phyloP scores from a whole-genome alignment of 2,888 invertebrate genomes.

The Drepanosiphum platanoidis region DNA sequence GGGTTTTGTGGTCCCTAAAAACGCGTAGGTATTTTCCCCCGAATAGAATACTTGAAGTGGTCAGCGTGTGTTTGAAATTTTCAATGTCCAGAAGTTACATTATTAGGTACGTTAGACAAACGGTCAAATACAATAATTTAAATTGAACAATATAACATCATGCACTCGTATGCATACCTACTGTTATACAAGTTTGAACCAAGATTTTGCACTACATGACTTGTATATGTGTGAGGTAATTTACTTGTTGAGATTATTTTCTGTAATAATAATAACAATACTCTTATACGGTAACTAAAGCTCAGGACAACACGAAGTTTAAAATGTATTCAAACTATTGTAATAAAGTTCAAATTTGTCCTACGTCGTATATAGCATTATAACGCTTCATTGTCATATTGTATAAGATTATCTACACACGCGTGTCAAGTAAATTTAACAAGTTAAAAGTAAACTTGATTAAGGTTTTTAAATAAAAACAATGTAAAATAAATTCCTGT shows the following conservation, averaged over 20 bases:
- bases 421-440: neutral
- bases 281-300: neutral
- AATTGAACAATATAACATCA: neutral
- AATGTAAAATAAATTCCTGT: neutral
- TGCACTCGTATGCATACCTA: neutral
- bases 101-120: neutral
- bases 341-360: constrained; percentile 47
- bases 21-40: constrained; percentile 26
- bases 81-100: neutral
- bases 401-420: neutral
- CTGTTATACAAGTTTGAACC: neutral
- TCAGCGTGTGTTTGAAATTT: constrained; percentile 3
- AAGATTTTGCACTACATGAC: neutral
- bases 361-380: neutral
- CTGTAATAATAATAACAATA: neutral
- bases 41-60: constrained; percentile 8
- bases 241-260: constrained; percentile 27
- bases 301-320: neutral
- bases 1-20: constrained; percentile 33
- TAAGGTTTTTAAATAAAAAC: neutral
- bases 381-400: neutral
- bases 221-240: neutral
- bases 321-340: constrained; percentile 32
- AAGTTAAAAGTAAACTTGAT: neutral
- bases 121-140: neutral